Evolutionary conservation across 2,113 vertebrate genomes (phyloP).

Genomic region (Atherinomorus stipes): DNA sequence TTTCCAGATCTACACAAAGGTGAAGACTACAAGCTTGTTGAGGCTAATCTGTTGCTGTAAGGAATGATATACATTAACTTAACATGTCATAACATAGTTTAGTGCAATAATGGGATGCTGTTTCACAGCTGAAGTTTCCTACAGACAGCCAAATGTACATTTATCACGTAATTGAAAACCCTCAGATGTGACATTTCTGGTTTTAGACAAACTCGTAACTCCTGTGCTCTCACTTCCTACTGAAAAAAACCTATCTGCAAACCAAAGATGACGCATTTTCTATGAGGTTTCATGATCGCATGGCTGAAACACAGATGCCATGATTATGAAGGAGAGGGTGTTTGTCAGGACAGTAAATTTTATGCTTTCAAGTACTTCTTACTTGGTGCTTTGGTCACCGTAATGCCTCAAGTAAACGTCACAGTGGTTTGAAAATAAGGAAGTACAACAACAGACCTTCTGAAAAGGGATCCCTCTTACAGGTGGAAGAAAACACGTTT

Average conservation of each 20-base stretch:
- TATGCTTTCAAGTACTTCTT: conserved; percentile 2
- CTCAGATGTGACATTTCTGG: background rate
- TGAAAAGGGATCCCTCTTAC: background rate
- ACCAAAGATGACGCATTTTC: background rate
- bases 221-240: background rate
- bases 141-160: background rate
- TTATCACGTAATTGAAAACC: background rate
- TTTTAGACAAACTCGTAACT: background rate
- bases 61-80: background rate
- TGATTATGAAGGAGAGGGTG: background rate
- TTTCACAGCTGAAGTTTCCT: background rate
- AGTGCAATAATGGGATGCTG: background rate
- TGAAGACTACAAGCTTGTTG: no score
- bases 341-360: background rate
- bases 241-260: background rate
- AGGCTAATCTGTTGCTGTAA: no score
- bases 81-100: background rate
- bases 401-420: background rate
- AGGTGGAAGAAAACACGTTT: background rate
- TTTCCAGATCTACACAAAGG: no score
- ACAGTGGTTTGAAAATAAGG: conserved; percentile 5
- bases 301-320: background rate
- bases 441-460: conserved; percentile 1
- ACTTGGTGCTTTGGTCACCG: background rate
- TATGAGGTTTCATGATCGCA: background rate